phyloP scores from a whole-genome alignment of 1,140 invertebrate species.

The Pseudomyrmex sp. region DNA sequence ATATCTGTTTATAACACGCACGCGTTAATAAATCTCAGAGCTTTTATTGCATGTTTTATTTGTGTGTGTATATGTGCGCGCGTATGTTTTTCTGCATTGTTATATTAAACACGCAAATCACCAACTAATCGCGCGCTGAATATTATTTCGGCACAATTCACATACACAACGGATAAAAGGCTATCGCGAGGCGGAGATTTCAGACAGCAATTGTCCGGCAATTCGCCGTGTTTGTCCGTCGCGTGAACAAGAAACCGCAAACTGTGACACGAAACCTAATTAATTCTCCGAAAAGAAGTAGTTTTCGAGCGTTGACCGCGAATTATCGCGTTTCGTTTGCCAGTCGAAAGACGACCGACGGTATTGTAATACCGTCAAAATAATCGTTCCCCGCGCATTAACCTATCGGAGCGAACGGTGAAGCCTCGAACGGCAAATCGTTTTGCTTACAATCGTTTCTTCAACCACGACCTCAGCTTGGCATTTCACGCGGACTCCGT shows the following conservation, averaged over 20 bases:
- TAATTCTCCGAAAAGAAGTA: constrained; percentile 47
- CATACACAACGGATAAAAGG: constrained; percentile 10
- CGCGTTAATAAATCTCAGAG: too few species aligned
- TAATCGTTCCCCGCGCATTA: background rate
- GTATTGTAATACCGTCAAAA: background rate
- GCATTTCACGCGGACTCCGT: constrained; percentile 28
- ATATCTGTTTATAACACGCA: too few species aligned
- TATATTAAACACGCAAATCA: background rate
- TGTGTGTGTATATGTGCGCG: too few species aligned
- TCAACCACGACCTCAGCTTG: constrained; percentile 11
- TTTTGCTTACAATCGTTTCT: background rate
- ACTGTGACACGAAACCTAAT: constrained; percentile 36
- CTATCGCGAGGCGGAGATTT: background rate
- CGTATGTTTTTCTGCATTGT: background rate
- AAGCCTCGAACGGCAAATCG: background rate
- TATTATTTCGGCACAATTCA: constrained; percentile 6
- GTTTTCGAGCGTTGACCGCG: background rate
- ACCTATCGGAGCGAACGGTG: background rate
- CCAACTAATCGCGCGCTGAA: background rate
- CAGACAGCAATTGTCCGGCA: constrained; percentile 3
- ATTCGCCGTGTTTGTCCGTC: background rate
- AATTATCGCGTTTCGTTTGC: background rate
- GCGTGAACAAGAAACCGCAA: constrained; percentile 45
- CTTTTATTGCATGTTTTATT: background rate
- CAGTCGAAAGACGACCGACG: background rate